These are phyloP conservation scores for Mesorhabditis belari DNA, from an alignment of 2,888 invertebrate species.

Conservation along the genomic window DNA sequence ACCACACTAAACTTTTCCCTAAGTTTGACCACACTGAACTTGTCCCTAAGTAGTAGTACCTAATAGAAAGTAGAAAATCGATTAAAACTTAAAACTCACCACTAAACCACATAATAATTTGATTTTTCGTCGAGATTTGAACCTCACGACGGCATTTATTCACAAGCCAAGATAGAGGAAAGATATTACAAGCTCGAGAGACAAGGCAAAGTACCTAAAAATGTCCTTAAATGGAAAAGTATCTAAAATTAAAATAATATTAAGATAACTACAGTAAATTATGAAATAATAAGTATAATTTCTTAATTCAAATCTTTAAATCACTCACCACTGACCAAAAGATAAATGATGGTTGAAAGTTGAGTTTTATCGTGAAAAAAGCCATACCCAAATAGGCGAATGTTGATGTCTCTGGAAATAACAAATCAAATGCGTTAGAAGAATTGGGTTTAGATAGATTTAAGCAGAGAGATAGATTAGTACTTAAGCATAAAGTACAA, in stretches of 20 bases:
- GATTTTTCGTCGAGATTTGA: conserved; percentile 96
- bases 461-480: neutral
- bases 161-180: conserved; percentile 82
- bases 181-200: conserved; percentile 91
- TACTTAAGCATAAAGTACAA: no score
- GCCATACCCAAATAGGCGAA: conserved; percentile 94
- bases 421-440: conserved; percentile 1
- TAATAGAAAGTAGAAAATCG: neutral
- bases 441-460: neutral
- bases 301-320: neutral
- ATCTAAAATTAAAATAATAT: neutral
- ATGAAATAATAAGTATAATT: neutral
- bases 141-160: conserved; percentile 75
- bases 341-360: conserved; percentile 79
- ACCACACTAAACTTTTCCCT: no score
- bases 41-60: neutral
- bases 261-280: neutral
- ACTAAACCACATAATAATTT: conserved; percentile 99
- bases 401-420: conserved; percentile 76
- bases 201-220: conserved; percentile 71
- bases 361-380: conserved; percentile 85
- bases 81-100: conserved; percentile 59
- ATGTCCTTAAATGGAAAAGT: neutral
- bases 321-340: conserved; percentile 77
- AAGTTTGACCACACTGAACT: no score